phyloP scores from a whole-genome alignment of 23 tunicate species.

The Aplidium turbinatum region DNA sequence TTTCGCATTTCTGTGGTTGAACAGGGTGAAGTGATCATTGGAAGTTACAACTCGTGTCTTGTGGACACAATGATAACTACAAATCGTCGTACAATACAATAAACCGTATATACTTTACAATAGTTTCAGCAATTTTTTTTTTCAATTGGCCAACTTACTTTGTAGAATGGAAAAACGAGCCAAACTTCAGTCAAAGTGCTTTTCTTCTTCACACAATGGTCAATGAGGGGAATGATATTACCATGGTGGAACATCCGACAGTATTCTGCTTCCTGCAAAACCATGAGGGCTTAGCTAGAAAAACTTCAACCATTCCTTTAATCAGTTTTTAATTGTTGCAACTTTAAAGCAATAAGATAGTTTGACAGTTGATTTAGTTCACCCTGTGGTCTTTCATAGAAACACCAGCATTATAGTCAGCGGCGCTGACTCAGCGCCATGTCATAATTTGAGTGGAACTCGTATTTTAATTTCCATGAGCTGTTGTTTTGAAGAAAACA shows the following conservation, averaged over 20 bases:
- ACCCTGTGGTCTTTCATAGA: no score
- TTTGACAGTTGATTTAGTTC: no score
- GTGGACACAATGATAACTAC: neutral
- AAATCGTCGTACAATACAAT: neutral
- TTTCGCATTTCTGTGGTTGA: neutral
- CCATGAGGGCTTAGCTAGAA: no score
- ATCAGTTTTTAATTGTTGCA: no score
- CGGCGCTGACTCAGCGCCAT: no score
- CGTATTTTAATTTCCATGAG: no score
- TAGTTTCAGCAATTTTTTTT: neutral
- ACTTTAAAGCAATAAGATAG: no score
- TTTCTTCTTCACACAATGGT: constrained; percentile 68
- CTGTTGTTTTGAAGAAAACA: no score
- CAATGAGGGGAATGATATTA: constrained; percentile 76
- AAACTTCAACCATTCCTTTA: no score
- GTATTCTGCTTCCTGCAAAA: constrained; percentile 66
- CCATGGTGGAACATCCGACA: constrained; percentile 77
- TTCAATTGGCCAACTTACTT: constrained; percentile 26
- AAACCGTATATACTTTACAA: neutral
- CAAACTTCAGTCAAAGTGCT: constrained; percentile 82
- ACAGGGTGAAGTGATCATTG: neutral
- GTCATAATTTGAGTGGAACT: no score
- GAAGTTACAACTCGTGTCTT: neutral
- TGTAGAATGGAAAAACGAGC: constrained; percentile 84
- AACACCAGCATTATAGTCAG: no score